These are phyloP conservation scores for Pempheris klunzingeri DNA, from an alignment of 2,797 vertebrate species.

Conservation along the genomic window DNA sequence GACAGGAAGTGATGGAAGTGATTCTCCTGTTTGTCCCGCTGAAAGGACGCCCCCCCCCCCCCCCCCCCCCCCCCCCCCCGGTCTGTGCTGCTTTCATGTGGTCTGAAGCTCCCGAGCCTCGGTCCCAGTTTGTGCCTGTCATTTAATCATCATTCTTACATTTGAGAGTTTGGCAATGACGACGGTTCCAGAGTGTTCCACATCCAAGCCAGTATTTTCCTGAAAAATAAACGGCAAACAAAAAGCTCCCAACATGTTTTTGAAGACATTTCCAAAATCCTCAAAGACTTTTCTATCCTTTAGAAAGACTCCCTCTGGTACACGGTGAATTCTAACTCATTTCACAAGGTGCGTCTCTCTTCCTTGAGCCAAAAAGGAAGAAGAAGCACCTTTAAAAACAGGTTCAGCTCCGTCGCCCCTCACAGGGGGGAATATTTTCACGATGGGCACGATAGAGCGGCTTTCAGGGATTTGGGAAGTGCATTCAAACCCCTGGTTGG, in stretches of 20 bases:
- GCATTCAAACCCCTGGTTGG: background rate
- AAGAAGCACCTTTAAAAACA: background rate
- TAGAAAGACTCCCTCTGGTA: conserved; percentile 2
- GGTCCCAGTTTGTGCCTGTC: conserved; percentile 19
- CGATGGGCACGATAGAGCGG: background rate
- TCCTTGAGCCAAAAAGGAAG: conserved; percentile 13
- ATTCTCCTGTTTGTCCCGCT: conserved; percentile 14
- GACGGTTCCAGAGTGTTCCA: background rate
- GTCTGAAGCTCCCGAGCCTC: background rate
- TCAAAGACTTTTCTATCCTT: conserved; percentile 27
- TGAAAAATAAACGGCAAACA: conserved; percentile 24
- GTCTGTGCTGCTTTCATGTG: background rate
- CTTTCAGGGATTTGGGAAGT: background rate
- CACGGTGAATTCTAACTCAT: background rate
- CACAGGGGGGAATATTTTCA: background rate
- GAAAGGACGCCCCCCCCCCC: too few species aligned
- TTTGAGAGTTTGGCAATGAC: conserved; percentile 6
- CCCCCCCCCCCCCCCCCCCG: too few species aligned
- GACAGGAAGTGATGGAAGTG: conserved; percentile 30
- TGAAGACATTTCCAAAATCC: conserved; percentile 42
- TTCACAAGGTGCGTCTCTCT: background rate
- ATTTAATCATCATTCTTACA: conserved; percentile 16
- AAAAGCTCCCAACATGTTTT: conserved; percentile 22
- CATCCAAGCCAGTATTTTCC: conserved; percentile 15
- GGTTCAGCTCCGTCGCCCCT: background rate